These are phyloP conservation scores for Apaloderma vittatum DNA, from an alignment of 2,113 vertebrate species.

Conservation along the genomic window DNA sequence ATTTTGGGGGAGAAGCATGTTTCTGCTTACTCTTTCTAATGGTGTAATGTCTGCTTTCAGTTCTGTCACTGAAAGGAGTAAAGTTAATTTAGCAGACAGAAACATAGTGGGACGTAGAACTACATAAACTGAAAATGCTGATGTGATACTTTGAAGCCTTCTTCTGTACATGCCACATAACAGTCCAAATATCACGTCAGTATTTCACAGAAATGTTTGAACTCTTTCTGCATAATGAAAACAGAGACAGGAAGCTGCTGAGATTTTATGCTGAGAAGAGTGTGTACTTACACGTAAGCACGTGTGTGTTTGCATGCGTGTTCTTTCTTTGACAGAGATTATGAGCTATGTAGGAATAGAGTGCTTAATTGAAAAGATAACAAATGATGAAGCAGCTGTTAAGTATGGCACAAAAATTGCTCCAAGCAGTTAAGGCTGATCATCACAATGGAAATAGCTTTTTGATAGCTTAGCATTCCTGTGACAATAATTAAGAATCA, in stretches of 20 bases:
- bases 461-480: conserved; percentile 78
- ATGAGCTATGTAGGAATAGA: neutral
- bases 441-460: conserved; percentile 80
- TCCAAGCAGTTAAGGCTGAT: conserved; percentile 76
- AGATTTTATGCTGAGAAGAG: neutral
- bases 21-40: neutral
- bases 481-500: conserved; percentile 84
- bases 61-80: neutral
- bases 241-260: neutral
- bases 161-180: neutral
- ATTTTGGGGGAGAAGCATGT: neutral
- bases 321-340: neutral
- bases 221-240: neutral
- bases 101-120: neutral
- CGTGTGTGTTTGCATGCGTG: neutral
- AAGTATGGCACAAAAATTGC: conserved; percentile 62
- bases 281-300: neutral
- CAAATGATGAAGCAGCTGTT: conserved; percentile 82
- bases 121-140: neutral
- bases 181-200: neutral
- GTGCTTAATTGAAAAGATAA: conserved; percentile 75
- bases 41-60: neutral
- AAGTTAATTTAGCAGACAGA: neutral
- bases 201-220: neutral
- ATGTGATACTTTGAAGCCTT: neutral